Percentiles rank a stretch among this genome's conserved stretches.
Evolutionary conservation across 2,113 vertebrate genomes (phyloP).

Genomic region (Geococcyx californianus): DNA sequence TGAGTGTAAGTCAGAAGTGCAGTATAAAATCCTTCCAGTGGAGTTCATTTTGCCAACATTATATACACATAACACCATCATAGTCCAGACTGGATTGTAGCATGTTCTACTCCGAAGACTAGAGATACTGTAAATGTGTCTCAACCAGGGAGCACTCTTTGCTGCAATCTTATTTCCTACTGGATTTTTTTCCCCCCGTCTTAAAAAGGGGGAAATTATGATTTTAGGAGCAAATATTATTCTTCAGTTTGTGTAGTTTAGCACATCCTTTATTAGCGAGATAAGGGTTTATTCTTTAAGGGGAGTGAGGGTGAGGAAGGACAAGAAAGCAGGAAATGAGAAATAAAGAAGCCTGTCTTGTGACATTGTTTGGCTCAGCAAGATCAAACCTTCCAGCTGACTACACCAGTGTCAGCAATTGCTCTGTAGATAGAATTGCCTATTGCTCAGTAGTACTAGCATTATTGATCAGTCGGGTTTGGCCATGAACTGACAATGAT

Average conservation of each 20-base stretch:
- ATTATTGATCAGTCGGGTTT: conserved; percentile 1
- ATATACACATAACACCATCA: background rate
- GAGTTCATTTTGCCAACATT: background rate
- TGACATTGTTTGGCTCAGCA: background rate
- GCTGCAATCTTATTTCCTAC: background rate
- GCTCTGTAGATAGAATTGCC: conserved; percentile 11
- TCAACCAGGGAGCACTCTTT: background rate
- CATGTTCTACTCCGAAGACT: background rate
- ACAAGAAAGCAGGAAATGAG: background rate
- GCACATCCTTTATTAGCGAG: background rate
- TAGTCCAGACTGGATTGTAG: background rate
- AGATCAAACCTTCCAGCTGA: background rate
- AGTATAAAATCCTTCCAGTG: background rate
- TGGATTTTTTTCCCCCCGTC: background rate
- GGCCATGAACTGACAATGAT: conserved; percentile 1
- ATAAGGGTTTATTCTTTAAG: background rate
- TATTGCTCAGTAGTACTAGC: background rate
- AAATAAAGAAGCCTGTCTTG: background rate
- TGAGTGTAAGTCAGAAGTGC: background rate
- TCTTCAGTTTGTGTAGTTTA: background rate
- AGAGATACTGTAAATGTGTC: background rate
- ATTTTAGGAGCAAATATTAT: background rate
- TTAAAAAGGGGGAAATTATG: background rate
- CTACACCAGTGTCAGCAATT: background rate
- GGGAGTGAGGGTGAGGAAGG: background rate